phyloP scores from a whole-genome alignment of 2,797 vertebrate species.

The Trichosurus vulpecula region DNA sequence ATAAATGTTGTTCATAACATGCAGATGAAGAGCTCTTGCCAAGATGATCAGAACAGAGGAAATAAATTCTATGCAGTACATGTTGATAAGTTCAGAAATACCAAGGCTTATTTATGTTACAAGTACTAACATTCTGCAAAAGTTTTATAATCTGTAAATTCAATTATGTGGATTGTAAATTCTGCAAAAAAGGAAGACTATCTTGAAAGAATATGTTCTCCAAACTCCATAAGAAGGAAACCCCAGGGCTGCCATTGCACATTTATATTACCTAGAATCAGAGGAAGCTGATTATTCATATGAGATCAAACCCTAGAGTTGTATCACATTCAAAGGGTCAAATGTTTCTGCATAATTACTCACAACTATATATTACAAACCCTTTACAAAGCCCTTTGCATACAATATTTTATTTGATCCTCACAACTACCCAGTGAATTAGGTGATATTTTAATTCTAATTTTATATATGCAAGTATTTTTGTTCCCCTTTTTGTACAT shows the following conservation, averaged over 20 bases:
- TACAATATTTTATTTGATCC: not conserved
- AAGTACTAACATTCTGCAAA: not conserved
- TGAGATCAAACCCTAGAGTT: not conserved
- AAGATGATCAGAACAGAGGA: not conserved
- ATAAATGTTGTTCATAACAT: not conserved
- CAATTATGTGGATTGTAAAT: not conserved
- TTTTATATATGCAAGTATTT: not conserved
- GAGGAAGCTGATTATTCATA: not conserved
- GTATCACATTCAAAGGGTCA: not conserved
- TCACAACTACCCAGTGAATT: not conserved
- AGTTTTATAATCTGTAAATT: not conserved
- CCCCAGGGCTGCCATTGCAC: not conserved
- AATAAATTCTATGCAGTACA: not conserved
- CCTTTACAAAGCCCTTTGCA: not conserved
- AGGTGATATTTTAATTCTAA: not conserved
- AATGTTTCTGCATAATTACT: not conserved
- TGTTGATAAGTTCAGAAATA: not conserved
- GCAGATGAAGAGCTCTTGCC: not conserved
- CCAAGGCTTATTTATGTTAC: not conserved
- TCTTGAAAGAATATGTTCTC: not conserved
- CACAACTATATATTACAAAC: not conserved
- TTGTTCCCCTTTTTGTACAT: not conserved
- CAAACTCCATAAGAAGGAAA: not conserved
- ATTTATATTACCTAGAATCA: not conserved
- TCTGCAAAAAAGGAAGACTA: not conserved